Evolutionary conservation across 1,140 invertebrate species (phyloP).

Genomic region (Drosophila jambulina): DNA sequence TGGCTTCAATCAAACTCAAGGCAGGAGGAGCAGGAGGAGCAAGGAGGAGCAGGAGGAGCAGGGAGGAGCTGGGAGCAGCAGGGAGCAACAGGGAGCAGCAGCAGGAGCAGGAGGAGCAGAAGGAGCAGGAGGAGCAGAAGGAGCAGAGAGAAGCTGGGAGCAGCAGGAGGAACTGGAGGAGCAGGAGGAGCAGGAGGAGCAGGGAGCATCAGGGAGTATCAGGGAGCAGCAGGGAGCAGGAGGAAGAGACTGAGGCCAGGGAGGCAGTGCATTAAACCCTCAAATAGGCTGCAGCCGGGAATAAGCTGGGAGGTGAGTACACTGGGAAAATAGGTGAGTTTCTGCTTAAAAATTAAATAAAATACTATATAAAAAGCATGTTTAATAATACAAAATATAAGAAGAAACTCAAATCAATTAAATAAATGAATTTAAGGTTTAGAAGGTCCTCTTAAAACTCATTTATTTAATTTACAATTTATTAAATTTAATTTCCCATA

Average conservation of each 20-base stretch:
- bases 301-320: slow-evolving; percentile 35
- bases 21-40: background rate
- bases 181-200: too few relatives aligned
- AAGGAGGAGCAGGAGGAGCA: background rate
- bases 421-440: background rate
- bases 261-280: slow-evolving; percentile 51
- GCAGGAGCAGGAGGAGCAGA: too few relatives aligned
- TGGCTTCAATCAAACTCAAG: slow-evolving; percentile 71
- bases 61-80: background rate
- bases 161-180: too few relatives aligned
- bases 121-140: background rate
- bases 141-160: background rate
- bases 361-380: background rate
- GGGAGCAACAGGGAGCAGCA: background rate
- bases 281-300: slow-evolving; percentile 22
- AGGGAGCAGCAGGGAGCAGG: too few relatives aligned
- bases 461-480: background rate
- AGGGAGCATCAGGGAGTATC: too few relatives aligned
- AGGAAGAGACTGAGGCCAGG: background rate
- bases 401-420: background rate
- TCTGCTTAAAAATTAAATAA: background rate
- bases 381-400: background rate
- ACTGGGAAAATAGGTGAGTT: background rate
- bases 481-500: too few relatives aligned
- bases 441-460: background rate